A percentile compares a stretch with the other conserved stretches of the same genome.
phyloP scores from a whole-genome alignment of 2,113 vertebrate genomes.

The Pholis gunnellus region DNA sequence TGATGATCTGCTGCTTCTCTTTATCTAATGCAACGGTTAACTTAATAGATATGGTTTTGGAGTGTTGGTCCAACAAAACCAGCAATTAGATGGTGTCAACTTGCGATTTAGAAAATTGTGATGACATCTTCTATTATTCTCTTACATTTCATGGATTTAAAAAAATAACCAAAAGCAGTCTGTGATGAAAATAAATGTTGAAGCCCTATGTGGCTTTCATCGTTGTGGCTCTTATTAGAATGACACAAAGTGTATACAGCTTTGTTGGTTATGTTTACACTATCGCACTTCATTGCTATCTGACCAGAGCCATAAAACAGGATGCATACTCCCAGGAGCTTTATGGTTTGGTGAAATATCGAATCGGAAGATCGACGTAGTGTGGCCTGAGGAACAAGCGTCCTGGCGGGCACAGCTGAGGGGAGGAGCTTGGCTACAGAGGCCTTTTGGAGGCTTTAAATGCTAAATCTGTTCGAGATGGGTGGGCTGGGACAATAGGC shows the following conservation, averaged over 20 bases:
- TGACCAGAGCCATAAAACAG: not conserved
- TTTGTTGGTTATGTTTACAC: not conserved
- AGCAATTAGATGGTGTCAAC: not conserved
- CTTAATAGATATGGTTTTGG: not conserved
- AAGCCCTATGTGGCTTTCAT: not conserved
- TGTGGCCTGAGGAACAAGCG: constrained; percentile 49
- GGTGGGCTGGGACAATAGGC: constrained; percentile 75
- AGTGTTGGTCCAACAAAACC: not conserved
- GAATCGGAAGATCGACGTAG: constrained; percentile 18
- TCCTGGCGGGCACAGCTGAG: constrained; percentile 36
- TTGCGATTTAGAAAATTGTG: not conserved
- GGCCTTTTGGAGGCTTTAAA: constrained; percentile 64
- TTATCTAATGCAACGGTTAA: not conserved
- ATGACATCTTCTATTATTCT: not conserved
- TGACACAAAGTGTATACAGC: not conserved
- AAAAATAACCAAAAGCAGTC: not conserved
- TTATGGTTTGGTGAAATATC: constrained; percentile 1
- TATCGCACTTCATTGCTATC: not conserved
- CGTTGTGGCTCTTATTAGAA: not conserved
- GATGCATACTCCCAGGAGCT: not conserved
- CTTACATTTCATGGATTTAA: not conserved
- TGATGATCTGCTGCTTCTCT: not conserved
- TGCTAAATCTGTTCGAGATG: constrained; percentile 69
- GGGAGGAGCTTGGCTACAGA: constrained; percentile 57
- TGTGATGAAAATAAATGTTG: not conserved